A percentile compares a stretch with the other conserved stretches of the same genome.
Conservation (phyloP, 2,797 vertebrate genomes). For the Anguilla megastoma region DNA sequence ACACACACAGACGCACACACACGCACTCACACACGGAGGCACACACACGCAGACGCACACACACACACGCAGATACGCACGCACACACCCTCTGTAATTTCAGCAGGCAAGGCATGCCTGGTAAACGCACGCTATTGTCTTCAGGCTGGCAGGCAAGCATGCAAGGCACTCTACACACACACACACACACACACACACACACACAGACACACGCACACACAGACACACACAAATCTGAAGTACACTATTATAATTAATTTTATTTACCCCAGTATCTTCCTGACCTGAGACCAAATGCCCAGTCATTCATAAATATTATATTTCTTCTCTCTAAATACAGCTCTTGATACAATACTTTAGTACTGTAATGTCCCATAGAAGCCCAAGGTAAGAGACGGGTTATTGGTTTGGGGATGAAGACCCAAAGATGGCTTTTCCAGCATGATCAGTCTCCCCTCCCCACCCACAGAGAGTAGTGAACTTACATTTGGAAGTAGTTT, state of each 20-base stretch:
- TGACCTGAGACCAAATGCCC: not conserved
- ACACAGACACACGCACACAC: conserved; percentile 37
- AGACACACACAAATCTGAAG: not conserved
- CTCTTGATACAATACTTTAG: not conserved
- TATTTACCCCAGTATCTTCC: not conserved
- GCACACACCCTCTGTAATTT: conserved; percentile 47
- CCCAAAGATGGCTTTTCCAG: not conserved
- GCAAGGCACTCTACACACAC: conserved; percentile 58
- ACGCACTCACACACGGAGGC: conserved; percentile 60
- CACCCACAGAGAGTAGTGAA: too few species aligned
- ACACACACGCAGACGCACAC: conserved; percentile 55
- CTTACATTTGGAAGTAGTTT: too few species aligned
- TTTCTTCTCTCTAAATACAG: not conserved
- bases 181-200: not conserved
- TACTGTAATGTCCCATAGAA: too few species aligned
- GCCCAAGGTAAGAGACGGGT: not conserved
- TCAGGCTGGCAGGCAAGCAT: conserved; percentile 73
- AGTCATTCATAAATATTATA: not conserved
- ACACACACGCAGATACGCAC: conserved; percentile 52
- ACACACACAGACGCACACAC: conserved; percentile 48
- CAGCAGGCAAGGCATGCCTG: not conserved
- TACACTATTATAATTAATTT: too few species aligned
- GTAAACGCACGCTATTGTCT: not conserved
- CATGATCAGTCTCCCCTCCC: too few species aligned
- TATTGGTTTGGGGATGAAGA: not conserved